These are phyloP conservation scores for Leguminivora glycinivorella DNA, from an alignment of 1,140 invertebrate genomes.

Conservation along the genomic window DNA sequence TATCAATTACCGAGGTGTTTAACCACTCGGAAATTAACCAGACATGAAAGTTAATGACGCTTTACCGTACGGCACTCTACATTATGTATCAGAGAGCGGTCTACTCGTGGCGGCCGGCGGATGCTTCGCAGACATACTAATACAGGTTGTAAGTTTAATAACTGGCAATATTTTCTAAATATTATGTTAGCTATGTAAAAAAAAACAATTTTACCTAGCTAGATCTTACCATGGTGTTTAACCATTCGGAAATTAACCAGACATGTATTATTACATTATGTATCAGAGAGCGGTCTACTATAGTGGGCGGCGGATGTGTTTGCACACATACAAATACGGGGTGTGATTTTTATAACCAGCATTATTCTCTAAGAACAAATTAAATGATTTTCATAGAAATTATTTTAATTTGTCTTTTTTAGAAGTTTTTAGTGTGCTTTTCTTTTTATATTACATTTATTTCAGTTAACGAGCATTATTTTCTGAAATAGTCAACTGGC, in stretches of 20 bases:
- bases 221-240: slow-evolving; percentile 5
- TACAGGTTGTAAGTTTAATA: too few relatives aligned
- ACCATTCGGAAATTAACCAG: slow-evolving; percentile 17
- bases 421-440: too few relatives aligned
- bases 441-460: too few relatives aligned
- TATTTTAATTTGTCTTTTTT: too few relatives aligned
- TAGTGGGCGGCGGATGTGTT: slow-evolving; percentile 47
- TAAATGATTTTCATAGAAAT: too few relatives aligned
- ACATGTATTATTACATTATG: slow-evolving; percentile 21
- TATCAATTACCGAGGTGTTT: slow-evolving; percentile 10
- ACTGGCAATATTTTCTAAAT: too few relatives aligned
- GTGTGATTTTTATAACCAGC: too few relatives aligned
- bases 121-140: slow-evolving; percentile 54
- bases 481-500: too few relatives aligned
- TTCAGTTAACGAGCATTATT: too few relatives aligned
- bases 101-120: slow-evolving; percentile 40
- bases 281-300: slow-evolving; percentile 30
- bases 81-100: slow-evolving; percentile 6
- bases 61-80: slow-evolving; percentile 10
- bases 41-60: slow-evolving; percentile 24
- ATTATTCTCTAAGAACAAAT: too few relatives aligned
- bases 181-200: too few relatives aligned
- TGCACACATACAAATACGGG: slow-evolving; percentile 50
- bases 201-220: too few relatives aligned
- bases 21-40: slow-evolving; percentile 18